A percentile compares a stretch with the other conserved stretches of the same genome.
phyloP scores from a whole-genome alignment of 2,888 invertebrate genomes.

The Epirrita christyi region DNA sequence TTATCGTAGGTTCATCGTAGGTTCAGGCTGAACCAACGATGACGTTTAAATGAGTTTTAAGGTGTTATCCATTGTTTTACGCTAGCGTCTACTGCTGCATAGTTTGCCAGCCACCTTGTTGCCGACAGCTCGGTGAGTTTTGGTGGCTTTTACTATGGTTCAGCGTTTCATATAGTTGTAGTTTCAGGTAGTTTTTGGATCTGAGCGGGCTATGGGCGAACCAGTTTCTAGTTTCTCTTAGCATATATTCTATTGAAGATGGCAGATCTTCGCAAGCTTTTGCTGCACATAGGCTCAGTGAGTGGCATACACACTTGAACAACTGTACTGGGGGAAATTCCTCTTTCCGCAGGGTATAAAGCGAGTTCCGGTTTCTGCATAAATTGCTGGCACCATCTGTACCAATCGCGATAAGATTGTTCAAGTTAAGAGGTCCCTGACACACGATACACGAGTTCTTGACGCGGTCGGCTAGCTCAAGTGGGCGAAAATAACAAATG shows the following conservation, averaged over 20 bases:
- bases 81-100: constrained; percentile 6
- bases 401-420: not conserved
- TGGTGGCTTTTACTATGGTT: constrained; percentile 16
- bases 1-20: no score
- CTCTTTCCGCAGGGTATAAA: not conserved
- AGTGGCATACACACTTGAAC: not conserved
- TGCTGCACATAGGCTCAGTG: not conserved
- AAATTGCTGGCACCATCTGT: not conserved
- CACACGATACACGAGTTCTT: no score
- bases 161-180: constrained; percentile 5
- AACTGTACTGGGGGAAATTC: not conserved
- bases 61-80: not conserved
- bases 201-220: constrained; percentile 29
- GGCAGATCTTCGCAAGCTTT: not conserved
- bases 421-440: no score
- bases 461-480: no score
- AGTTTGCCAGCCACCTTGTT: constrained; percentile 15
- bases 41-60: not conserved
- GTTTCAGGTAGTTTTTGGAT: constrained; percentile 21
- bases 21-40: not conserved
- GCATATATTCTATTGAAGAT: not conserved
- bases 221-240: constrained; percentile 27
- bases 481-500: no score
- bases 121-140: constrained; percentile 14
- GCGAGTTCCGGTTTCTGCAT: not conserved